phyloP scores from a whole-genome alignment of 2,888 invertebrate species.

The Cheilosia impressa region DNA sequence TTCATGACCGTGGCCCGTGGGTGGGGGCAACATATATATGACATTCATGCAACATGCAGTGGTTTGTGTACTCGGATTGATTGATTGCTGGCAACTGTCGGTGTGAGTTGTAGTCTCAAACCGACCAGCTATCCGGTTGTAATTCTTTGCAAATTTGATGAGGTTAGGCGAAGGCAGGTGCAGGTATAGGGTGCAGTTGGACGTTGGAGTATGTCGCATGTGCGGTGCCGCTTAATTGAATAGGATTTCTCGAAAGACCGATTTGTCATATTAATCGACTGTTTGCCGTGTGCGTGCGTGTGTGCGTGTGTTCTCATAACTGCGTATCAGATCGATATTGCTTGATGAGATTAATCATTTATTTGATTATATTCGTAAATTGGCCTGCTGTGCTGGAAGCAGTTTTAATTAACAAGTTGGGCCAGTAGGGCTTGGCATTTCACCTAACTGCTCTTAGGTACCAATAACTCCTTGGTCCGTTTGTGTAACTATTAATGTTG shows the following conservation, averaged over 20 bases:
- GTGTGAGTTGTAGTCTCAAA: conserved; percentile 3
- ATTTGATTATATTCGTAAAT: conserved; percentile 15
- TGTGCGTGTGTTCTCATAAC: background rate
- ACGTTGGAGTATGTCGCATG: background rate
- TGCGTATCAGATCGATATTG: background rate
- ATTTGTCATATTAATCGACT: conserved; percentile 26
- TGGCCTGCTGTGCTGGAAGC: background rate
- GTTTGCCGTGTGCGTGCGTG: background rate
- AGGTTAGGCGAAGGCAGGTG: background rate
- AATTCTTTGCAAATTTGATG: conserved; percentile 41
- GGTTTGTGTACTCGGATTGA: conserved; percentile 41
- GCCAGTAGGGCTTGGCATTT: background rate
- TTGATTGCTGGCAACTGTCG: conserved; percentile 26
- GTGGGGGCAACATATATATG: conserved; percentile 17
- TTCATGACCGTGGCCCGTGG: background rate
- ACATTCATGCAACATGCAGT: conserved; percentile 41
- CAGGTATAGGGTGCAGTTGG: background rate
- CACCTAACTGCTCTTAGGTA: too few species aligned
- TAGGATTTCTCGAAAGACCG: conserved; percentile 13
- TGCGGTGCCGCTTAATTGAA: background rate
- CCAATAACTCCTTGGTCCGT: too few species aligned
- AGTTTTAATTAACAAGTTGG: conserved; percentile 3
- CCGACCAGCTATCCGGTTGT: conserved; percentile 13
- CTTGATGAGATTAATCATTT: conserved; percentile 31
- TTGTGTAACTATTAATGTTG: too few species aligned